Conservation (phyloP, 2,888 invertebrate species). For the Tetranychus piercei region DNA sequence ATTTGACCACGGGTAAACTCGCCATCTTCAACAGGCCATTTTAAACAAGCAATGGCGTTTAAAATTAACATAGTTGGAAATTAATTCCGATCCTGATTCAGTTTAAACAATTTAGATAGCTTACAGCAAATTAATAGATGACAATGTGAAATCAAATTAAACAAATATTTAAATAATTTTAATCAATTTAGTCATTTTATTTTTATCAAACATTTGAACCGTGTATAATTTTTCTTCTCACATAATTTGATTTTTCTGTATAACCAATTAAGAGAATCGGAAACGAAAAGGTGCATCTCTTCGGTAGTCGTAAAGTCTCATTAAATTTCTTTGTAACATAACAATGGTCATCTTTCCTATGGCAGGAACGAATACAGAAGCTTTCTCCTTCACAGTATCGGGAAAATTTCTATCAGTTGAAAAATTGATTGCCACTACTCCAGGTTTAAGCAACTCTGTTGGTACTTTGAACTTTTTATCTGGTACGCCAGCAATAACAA, state of each 20-base stretch:
- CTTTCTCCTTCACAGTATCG: conserved; percentile 14
- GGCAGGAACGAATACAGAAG: conserved; percentile 18
- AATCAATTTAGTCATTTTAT: no score
- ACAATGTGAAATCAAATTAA: no score
- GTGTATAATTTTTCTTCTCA: no score
- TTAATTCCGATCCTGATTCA: no score
- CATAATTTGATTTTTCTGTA: neutral
- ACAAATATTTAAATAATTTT: no score
- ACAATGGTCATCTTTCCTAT: conserved; percentile 21
- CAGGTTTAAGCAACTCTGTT: conserved; percentile 16
- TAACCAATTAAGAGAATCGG: neutral
- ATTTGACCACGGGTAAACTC: no score
- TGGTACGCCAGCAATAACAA: conserved; percentile 21
- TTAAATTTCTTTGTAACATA: conserved; percentile 20
- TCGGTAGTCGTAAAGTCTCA: conserved; percentile 16
- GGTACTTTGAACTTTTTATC: conserved; percentile 14
- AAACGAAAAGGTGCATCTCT: conserved; percentile 3
- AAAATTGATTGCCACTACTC: conserved; percentile 20
- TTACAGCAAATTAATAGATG: no score
- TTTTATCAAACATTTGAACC: no score
- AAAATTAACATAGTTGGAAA: no score
- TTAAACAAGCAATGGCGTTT: no score
- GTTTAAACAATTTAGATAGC: no score
- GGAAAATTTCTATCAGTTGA: conserved; percentile 19
- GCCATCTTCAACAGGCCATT: no score